Evolutionary conservation across 2,113 vertebrate species (phyloP).

Genomic region (Pungitius pungitius): DNA sequence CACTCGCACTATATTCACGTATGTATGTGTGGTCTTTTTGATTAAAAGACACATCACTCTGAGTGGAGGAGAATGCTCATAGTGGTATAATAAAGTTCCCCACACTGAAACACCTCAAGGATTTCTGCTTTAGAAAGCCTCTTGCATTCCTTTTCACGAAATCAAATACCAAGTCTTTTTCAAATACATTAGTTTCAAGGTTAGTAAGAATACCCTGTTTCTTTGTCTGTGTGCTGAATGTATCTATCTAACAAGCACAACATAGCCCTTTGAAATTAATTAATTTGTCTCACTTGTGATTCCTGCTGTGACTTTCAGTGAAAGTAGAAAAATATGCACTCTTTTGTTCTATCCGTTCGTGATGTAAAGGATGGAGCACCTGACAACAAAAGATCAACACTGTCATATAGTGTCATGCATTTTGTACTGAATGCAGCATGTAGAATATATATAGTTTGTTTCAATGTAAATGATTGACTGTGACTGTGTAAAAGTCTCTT

Average conservation of each 20-base stretch:
- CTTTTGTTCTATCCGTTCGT: background rate
- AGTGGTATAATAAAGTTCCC: slow-evolving; percentile 46
- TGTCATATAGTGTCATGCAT: background rate
- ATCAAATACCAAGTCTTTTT: slow-evolving; percentile 40
- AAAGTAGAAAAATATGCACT: slow-evolving; percentile 30
- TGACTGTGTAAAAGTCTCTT: background rate
- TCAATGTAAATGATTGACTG: background rate
- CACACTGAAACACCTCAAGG: slow-evolving; percentile 68
- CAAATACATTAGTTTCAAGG: slow-evolving; percentile 39
- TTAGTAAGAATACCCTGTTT: slow-evolving; percentile 45
- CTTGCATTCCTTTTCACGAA: slow-evolving; percentile 49
- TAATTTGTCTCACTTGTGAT: slow-evolving; percentile 46
- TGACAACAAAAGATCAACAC: background rate
- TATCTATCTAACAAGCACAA: slow-evolving; percentile 38
- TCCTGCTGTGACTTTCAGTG: slow-evolving; percentile 40
- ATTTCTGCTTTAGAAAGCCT: slow-evolving; percentile 57
- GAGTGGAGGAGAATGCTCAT: slow-evolving; percentile 24
- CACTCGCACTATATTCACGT: background rate
- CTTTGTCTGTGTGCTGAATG: slow-evolving; percentile 33
- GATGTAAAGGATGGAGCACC: background rate
- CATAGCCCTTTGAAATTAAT: slow-evolving; percentile 42
- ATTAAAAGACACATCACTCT: slow-evolving; percentile 32
- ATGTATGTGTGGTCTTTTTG: slow-evolving; percentile 7
- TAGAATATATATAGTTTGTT: background rate
- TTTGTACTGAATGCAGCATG: background rate